Conservation (phyloP, 1,140 invertebrate genomes). For the Drosophila yakuba region DNA sequence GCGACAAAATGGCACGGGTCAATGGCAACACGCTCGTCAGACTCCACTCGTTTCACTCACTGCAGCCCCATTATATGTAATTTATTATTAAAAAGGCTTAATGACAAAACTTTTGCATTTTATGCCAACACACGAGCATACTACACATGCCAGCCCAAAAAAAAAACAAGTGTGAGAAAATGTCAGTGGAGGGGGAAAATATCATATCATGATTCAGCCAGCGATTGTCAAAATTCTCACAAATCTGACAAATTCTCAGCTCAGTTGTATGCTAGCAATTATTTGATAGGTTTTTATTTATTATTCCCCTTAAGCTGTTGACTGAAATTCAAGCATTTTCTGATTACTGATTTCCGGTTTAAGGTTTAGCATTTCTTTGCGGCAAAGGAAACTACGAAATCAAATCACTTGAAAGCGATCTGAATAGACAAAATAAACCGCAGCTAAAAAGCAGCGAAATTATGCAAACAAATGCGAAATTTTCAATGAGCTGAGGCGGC, state of each 20-base stretch:
- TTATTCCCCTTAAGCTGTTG: no score
- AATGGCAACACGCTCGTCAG: conserved; percentile 42
- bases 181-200: not conserved
- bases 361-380: no score
- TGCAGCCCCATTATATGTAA: conserved; percentile 49
- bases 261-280: no score
- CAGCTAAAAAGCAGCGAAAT: conserved; percentile 2
- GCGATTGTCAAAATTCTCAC: not conserved
- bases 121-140: conserved; percentile 39
- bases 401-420: not conserved
- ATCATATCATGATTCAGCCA: no score
- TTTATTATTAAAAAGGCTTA: conserved; percentile 81
- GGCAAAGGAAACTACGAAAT: not conserved
- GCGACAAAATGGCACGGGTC: conserved; percentile 46
- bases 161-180: not conserved
- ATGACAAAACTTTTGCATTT: conserved; percentile 79
- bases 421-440: no score
- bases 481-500: conserved; percentile 45
- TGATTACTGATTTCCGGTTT: no score
- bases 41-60: conserved; percentile 2
- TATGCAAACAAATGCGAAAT: conserved; percentile 53
- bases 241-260: not conserved
- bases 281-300: no score
- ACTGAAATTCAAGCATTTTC: no score
- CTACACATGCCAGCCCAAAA: not conserved